phyloP scores from a whole-genome alignment of 2,888 invertebrate genomes.

The Acleris emargana region DNA sequence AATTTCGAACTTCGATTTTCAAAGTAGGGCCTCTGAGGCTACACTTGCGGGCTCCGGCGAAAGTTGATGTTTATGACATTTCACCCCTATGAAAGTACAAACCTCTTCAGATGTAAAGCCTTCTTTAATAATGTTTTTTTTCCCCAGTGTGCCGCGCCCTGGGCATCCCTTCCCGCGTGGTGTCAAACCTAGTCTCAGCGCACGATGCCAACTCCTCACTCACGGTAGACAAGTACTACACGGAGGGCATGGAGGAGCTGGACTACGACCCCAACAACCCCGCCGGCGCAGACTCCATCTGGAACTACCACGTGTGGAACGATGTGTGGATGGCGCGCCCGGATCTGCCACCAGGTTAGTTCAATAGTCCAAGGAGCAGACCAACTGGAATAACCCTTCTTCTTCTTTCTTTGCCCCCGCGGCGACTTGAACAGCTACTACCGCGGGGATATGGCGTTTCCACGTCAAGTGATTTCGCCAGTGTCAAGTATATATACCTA shows the following conservation, averaged over 20 bases:
- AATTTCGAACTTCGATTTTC: no score
- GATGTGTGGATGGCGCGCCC: conserved; percentile 94
- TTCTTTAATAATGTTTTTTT: background rate
- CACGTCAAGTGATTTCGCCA: no score
- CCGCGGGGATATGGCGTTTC: no score
- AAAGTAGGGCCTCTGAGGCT: no score
- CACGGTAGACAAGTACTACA: conserved; percentile 91
- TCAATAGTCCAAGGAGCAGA: background rate
- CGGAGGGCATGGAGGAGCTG: conserved; percentile 85
- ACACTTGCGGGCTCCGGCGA: no score
- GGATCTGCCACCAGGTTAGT: conserved; percentile 86
- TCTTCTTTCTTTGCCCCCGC: no score
- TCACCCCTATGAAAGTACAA: no score
- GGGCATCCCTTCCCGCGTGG: conserved; percentile 91
- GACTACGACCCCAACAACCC: conserved; percentile 87
- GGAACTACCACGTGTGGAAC: conserved; percentile 96
- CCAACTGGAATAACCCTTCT: no score
- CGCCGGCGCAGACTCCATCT: conserved; percentile 89
- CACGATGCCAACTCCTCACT: conserved; percentile 92
- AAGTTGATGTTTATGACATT: no score
- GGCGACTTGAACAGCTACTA: no score
- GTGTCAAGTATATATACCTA: no score
- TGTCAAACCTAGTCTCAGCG: conserved; percentile 93
- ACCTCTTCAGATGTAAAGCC: background rate
- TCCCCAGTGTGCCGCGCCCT: conserved; percentile 88